Conservation (phyloP, 1,140 invertebrate genomes). For the Drosophila bocki region DNA sequence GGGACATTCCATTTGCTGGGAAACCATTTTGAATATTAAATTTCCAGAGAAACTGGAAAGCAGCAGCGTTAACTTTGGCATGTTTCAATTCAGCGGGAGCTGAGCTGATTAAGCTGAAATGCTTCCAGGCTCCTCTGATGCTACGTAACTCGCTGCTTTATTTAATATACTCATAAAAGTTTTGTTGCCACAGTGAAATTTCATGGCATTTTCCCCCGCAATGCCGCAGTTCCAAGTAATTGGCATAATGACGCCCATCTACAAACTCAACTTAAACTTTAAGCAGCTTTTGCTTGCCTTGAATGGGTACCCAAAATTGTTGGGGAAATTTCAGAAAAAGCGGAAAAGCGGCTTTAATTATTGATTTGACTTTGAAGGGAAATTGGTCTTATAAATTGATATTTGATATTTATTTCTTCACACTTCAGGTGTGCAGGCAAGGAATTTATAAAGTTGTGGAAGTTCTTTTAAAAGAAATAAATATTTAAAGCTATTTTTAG, state of each 20-base stretch:
- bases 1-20: background rate
- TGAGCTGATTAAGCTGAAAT: constrained; percentile 27
- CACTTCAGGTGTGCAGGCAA: background rate
- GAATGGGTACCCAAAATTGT: constrained; percentile 9
- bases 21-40: constrained; percentile 30
- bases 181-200: constrained; percentile 47
- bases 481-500: background rate
- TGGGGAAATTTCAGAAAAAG: too few species aligned
- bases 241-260: constrained; percentile 43
- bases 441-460: background rate
- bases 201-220: constrained; percentile 25
- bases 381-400: background rate
- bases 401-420: constrained; percentile 11
- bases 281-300: constrained; percentile 28
- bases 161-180: constrained; percentile 55
- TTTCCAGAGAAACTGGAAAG: constrained; percentile 5
- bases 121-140: constrained; percentile 14
- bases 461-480: background rate
- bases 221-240: constrained; percentile 28
- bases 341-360: constrained; percentile 21
- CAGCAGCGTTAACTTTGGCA: constrained; percentile 2
- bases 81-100: constrained; percentile 10
- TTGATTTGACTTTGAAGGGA: constrained; percentile 23
- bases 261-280: constrained; percentile 35
- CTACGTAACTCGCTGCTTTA: constrained; percentile 17